Evolutionary conservation across 2,888 invertebrate species (phyloP).

Genomic region (Hemithea aestivaria): DNA sequence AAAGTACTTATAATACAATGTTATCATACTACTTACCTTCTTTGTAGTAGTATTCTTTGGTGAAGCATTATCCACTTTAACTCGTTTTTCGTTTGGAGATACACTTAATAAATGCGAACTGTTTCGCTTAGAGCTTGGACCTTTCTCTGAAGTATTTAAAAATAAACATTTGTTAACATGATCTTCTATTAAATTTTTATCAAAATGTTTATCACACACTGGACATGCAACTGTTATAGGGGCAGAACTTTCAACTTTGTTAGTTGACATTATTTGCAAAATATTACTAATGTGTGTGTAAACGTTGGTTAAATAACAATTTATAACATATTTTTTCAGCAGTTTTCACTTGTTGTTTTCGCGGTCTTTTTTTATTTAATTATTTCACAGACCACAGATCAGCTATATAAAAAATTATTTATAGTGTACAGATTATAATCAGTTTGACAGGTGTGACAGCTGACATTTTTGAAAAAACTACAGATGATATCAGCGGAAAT

Average conservation of each 20-base stretch:
- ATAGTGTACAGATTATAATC: too few relatives aligned
- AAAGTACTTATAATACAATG: too few relatives aligned
- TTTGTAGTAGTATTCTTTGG: not conserved
- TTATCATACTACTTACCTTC: not conserved
- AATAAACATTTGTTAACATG: constrained; percentile 87
- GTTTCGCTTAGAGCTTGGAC: constrained; percentile 40
- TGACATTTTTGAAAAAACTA: too few relatives aligned
- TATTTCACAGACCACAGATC: too few relatives aligned
- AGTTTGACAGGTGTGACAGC: too few relatives aligned
- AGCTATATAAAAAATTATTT: too few relatives aligned
- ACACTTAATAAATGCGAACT: constrained; percentile 36
- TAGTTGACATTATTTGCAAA: constrained; percentile 26
- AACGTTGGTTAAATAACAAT: too few relatives aligned
- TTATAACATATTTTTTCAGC: too few relatives aligned
- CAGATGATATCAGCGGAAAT: too few relatives aligned
- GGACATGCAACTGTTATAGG: constrained; percentile 76
- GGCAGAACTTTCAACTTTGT: constrained; percentile 11
- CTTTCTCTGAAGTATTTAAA: constrained; percentile 64
- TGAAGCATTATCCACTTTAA: constrained; percentile 34
- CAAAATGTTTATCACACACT: constrained; percentile 80
- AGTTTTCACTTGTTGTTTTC: too few relatives aligned
- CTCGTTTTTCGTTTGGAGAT: constrained; percentile 44
- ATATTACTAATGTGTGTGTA: not conserved
- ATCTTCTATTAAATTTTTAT: constrained; percentile 74
- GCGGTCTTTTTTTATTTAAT: too few relatives aligned